Percentiles rank a stretch among this genome's conserved stretches.
Evolutionary conservation across 2,888 invertebrate genomes (phyloP).

Genomic region (Trachelus tabidus): DNA sequence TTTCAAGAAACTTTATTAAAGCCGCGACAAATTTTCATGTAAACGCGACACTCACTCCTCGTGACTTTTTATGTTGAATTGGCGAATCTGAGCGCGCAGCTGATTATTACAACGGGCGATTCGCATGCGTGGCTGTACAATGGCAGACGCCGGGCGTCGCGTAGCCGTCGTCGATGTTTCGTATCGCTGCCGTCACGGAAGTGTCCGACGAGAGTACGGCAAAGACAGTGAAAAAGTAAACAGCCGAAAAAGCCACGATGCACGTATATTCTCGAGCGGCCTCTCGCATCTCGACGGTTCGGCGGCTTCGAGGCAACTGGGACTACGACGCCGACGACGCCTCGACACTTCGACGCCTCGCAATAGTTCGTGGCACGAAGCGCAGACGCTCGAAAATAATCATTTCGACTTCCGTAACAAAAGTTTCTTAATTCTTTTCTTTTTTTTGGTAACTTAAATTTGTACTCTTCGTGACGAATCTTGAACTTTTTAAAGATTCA

Average conservation of each 20-base stretch:
- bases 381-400: conserved; percentile 47
- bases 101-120: background rate
- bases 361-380: conserved; percentile 31
- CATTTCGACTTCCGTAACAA: background rate
- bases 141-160: conserved; percentile 14
- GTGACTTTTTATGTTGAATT: too few species aligned
- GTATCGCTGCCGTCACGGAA: too few species aligned
- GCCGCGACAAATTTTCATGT: too few species aligned
- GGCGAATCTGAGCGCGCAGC: background rate
- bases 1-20: too few species aligned
- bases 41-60: too few species aligned
- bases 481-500: too few species aligned
- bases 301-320: conserved; percentile 59
- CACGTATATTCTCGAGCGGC: conserved; percentile 5
- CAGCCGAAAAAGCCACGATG: too few species aligned
- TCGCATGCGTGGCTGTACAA: conserved; percentile 38
- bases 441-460: too few species aligned
- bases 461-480: too few species aligned
- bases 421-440: too few species aligned
- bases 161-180: background rate
- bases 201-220: too few species aligned
- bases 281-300: conserved; percentile 45
- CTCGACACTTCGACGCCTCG: conserved; percentile 27
- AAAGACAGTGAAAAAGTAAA: too few species aligned
- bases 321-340: conserved; percentile 41